phyloP scores from a whole-genome alignment of 2,797 vertebrate species.

The Crossoptilon crossoptilon region DNA sequence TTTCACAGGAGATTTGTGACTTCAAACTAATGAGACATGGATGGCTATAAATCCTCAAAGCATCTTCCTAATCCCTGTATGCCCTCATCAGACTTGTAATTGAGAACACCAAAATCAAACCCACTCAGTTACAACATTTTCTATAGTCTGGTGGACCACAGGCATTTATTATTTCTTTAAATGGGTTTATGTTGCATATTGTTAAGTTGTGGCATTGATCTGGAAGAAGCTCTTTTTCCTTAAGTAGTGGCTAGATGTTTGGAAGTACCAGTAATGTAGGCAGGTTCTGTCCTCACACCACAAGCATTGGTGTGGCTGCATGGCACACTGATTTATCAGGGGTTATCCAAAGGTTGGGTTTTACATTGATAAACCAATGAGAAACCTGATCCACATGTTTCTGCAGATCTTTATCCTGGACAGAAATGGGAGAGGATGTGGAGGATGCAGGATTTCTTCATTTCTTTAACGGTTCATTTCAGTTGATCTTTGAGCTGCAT shows the following conservation, averaged over 20 bases:
- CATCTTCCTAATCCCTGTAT: conserved; percentile 24
- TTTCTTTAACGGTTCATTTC: background rate
- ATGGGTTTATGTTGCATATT: background rate
- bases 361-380: background rate
- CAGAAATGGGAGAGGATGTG: background rate
- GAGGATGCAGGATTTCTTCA: background rate
- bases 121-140: conserved; percentile 14
- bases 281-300: background rate
- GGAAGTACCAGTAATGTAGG: background rate
- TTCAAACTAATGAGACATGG: background rate
- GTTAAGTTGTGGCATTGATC: background rate
- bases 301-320: background rate
- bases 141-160: background rate
- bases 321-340: background rate
- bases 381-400: background rate
- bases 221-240: background rate
- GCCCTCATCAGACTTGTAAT: conserved; percentile 17
- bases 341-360: background rate
- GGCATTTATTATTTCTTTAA: background rate
- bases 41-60: conserved; percentile 37
- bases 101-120: conserved; percentile 28
- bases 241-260: background rate
- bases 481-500: background rate
- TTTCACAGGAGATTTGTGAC: background rate
- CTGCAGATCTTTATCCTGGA: background rate